Percentiles rank a stretch among this genome's conserved stretches.
These are phyloP conservation scores for Chiridota heheva DNA, from an alignment of 35 echinoderm and acorn worm genomes.

Conservation along the genomic window DNA sequence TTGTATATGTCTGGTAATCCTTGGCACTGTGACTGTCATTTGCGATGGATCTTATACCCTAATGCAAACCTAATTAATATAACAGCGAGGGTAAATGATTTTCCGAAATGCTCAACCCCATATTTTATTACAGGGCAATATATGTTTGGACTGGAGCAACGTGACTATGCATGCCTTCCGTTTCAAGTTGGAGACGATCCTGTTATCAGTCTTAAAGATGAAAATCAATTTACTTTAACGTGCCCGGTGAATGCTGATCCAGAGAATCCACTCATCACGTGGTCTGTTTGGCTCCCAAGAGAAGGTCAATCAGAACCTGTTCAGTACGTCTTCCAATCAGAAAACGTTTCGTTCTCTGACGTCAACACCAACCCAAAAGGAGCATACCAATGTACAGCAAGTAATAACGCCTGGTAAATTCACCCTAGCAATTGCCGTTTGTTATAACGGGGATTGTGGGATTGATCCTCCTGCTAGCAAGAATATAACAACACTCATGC, in stretches of 20 bases:
- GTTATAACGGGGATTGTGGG: constrained; percentile 22
- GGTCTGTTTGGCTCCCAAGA: constrained; percentile 31
- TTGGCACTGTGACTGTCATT: constrained; percentile 42
- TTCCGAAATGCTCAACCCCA: too few relatives aligned
- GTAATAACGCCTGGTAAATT: constrained; percentile 38
- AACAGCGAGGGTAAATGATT: too few relatives aligned
- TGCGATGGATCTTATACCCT: too few relatives aligned
- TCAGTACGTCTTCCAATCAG: background rate
- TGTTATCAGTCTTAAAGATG: too few relatives aligned
- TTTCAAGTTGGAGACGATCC: too few relatives aligned
- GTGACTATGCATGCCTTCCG: too few relatives aligned
- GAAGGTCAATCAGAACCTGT: background rate
- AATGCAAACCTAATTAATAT: too few relatives aligned
- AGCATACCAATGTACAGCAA: constrained; percentile 18
- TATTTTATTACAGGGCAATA: too few relatives aligned
- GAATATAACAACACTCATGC: too few relatives aligned
- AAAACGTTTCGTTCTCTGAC: constrained; percentile 11
- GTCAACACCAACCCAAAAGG: background rate
- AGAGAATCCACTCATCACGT: constrained; percentile 28
- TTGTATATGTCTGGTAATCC: background rate
- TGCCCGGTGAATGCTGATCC: constrained; percentile 34
- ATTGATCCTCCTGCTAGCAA: constrained; percentile 21
- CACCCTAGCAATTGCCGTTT: constrained; percentile 7
- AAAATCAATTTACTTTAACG: constrained; percentile 17
- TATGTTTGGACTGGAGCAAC: too few relatives aligned